Evolutionary conservation across 2,113 vertebrate species (phyloP), one percentile per base, ranked within the genome.

Genomic region (Ptilorrhoa leucosticta): DNA sequence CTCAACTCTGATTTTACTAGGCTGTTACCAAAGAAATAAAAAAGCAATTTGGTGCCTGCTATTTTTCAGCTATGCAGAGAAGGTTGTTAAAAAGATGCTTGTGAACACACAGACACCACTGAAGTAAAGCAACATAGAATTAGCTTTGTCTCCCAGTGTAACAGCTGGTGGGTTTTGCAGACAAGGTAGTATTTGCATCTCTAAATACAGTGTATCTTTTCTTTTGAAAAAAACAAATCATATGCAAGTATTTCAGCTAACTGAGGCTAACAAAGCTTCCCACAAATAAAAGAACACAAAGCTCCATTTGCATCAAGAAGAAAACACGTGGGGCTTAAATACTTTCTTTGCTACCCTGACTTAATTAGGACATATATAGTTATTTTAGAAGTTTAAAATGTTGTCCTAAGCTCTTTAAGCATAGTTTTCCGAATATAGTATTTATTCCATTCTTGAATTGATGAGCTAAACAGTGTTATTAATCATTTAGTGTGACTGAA

Each of bases 161-260:
- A 88, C 90, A 96, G 85, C 89, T 91, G 83, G 66, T 69, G 78
- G 45, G 11, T 92, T 95, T 85, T 91, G 83, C 89, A 94, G 78
- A 84, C 66, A 89, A 97, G 93, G 93, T 92, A 89, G 57, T 28
- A 92, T 96, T 95, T 96, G 86, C 94, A 89, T 96, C 81, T 94
- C 83, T 94, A 92, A 94, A 93, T 91, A 93, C 70, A 95, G 66
- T 60, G 90, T 89, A 92, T 94, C 81, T 81, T 93, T 94, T 96
- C 76, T 93, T 95, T 82, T 73, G 76, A 61, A 70, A 77, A 80
- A 91, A 91, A 1, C 44, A 83, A 96, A 94, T 92, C 24, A 3
- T 78, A 96, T 96, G 88, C 94, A 96, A 97, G 83, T 90, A 94
- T 94, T 96, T 90, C 85, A 90, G 83, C 76, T 96, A 92, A 76